These are phyloP conservation scores for Spinus pinus DNA, from an alignment of 2,797 vertebrate genomes.

Conservation along the genomic window DNA sequence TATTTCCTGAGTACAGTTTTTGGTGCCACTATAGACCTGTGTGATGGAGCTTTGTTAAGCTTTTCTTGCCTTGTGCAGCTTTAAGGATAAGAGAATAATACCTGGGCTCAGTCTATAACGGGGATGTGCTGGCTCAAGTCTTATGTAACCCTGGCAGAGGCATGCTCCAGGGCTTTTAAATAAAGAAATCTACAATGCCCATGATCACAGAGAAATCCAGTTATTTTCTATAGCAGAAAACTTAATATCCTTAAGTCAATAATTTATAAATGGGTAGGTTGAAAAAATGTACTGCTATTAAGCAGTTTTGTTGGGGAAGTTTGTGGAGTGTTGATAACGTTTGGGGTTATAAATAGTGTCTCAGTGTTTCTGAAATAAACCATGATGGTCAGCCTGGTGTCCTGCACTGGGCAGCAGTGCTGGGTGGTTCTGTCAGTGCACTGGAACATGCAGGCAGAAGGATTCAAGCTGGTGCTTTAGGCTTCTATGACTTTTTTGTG, in stretches of 20 bases:
- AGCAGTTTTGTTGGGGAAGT: not conserved
- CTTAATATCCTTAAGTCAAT: not conserved
- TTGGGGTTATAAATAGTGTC: not conserved
- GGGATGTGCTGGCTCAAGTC: not conserved
- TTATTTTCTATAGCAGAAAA: not conserved
- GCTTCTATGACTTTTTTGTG: not conserved
- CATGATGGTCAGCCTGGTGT: not conserved
- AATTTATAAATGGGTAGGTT: not conserved
- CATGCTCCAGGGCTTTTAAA: not conserved
- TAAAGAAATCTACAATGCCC: not conserved
- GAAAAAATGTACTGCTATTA: not conserved
- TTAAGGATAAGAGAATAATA: not conserved
- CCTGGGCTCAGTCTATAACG: not conserved
- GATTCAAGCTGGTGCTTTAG: not conserved
- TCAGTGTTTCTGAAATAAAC: not conserved
- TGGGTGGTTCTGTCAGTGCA: not conserved
- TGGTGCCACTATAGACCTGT: not conserved
- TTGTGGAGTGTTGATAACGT: not conserved
- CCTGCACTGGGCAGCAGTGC: not conserved
- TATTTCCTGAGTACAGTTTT: fast-evolving
- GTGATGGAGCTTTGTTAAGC: not conserved
- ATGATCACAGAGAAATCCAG: not conserved
- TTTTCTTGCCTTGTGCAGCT: not conserved
- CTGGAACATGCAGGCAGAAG: not conserved
- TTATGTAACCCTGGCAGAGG: not conserved